phyloP scores from a whole-genome alignment of 2,113 vertebrate species.

The Recurvirostra avosetta region DNA sequence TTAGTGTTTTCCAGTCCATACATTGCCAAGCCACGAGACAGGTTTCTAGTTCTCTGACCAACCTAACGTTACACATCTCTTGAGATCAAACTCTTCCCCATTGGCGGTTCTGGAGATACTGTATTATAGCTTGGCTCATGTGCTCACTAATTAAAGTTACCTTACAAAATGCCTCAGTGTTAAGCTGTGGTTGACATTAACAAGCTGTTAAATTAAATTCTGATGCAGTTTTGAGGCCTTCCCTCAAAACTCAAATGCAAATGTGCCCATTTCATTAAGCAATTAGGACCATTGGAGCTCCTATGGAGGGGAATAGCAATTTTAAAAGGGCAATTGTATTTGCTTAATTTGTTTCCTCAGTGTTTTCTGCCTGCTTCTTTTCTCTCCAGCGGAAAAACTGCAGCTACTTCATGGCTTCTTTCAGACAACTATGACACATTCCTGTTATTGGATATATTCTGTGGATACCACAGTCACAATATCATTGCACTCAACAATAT shows the following conservation, averaged over 20 bases:
- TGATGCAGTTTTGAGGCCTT: not conserved
- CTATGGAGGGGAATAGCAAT: not conserved
- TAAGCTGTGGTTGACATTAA: not conserved
- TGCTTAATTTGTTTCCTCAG: not conserved
- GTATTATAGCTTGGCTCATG: not conserved
- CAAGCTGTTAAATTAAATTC: not conserved
- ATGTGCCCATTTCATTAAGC: not conserved
- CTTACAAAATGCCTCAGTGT: not conserved
- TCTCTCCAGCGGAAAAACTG: not conserved
- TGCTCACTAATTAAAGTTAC: not conserved
- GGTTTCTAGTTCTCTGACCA: not conserved
- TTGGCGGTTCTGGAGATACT: not conserved
- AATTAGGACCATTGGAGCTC: not conserved
- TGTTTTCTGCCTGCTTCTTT: not conserved
- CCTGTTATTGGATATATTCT: not conserved
- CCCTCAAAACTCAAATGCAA: not conserved
- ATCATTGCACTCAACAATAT: not conserved
- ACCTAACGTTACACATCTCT: not conserved
- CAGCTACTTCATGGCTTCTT: not conserved
- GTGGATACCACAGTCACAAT: not conserved
- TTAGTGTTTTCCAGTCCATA: not conserved
- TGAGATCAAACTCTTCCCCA: not conserved
- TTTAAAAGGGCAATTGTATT: not conserved
- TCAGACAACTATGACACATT: not conserved
- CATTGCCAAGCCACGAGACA: fast-evolving